phyloP scores from a whole-genome alignment of 2,888 invertebrate genomes.

The Amphimallon solstitiale region DNA sequence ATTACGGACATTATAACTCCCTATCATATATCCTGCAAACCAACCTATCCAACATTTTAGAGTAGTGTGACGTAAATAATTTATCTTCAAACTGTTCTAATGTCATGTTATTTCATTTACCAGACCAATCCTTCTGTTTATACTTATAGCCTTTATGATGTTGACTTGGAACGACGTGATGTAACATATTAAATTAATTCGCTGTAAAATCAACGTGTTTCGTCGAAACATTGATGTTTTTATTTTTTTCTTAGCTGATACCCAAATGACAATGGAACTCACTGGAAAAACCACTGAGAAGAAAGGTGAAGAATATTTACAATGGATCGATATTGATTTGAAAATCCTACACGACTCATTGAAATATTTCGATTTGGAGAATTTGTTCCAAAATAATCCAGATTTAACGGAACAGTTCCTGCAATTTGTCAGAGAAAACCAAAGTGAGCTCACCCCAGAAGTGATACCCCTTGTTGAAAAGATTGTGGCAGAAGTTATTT shows the following conservation, averaged over 20 bases:
- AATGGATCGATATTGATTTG: not conserved
- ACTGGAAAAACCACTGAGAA: not conserved
- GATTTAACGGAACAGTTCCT: not conserved
- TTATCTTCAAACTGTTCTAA: no score
- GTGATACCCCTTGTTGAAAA: not conserved
- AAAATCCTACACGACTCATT: not conserved
- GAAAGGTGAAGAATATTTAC: not conserved
- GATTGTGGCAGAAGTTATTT: not conserved
- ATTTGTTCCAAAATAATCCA: constrained; percentile 20
- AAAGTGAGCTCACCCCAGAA: not conserved
- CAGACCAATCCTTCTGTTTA: no score
- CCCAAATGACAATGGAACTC: not conserved
- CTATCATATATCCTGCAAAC: no score
- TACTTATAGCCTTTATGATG: no score
- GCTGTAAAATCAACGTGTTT: no score
- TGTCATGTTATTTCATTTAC: no score
- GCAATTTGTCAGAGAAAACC: not conserved
- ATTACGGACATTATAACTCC: no score
- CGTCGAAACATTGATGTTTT: no score
- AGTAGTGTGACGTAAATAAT: no score
- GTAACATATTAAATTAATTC: no score
- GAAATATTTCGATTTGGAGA: not conserved
- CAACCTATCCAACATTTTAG: no score
- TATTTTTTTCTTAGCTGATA: constrained; percentile 1
- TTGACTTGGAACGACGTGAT: no score